Conservation (phyloP, 1,140 invertebrate species). For the Drosophila novamexicana region DNA sequence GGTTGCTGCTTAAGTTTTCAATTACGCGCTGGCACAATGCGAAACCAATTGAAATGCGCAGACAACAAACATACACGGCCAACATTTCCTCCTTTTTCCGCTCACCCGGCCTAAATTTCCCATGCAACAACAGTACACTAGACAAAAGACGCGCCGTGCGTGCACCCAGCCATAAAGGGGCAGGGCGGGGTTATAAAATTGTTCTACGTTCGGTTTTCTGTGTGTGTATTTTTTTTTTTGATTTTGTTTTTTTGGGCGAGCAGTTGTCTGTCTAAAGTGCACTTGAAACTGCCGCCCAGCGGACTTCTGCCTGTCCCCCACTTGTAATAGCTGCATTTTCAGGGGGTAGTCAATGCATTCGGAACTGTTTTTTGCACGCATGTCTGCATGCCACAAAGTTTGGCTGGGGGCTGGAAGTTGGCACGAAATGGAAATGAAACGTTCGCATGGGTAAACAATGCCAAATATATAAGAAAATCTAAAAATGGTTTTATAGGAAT, state of each 20-base stretch:
- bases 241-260: not conserved
- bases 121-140: constrained; percentile 27
- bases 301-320: not conserved
- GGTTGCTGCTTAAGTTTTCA: constrained; percentile 72
- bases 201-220: constrained; percentile 11
- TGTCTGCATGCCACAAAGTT: constrained; percentile 54
- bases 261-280: constrained; percentile 57
- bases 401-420: constrained; percentile 13
- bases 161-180: constrained; percentile 61
- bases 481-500: not conserved
- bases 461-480: too few species aligned
- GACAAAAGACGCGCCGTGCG: constrained; percentile 73
- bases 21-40: constrained; percentile 70
- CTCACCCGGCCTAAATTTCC: not conserved
- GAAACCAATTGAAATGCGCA: constrained; percentile 73
- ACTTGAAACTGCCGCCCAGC: constrained; percentile 65
- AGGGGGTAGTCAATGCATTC: constrained; percentile 73
- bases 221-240: constrained; percentile 23
- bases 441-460: too few species aligned
- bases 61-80: constrained; percentile 54
- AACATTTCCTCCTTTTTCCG: constrained; percentile 2
- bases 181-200: constrained; percentile 17
- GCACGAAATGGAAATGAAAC: constrained; percentile 53
- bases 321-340: constrained; percentile 73
- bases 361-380: constrained; percentile 75